Conservation (phyloP, 1,140 invertebrate genomes). For the Rhysida immarginata region DNA sequence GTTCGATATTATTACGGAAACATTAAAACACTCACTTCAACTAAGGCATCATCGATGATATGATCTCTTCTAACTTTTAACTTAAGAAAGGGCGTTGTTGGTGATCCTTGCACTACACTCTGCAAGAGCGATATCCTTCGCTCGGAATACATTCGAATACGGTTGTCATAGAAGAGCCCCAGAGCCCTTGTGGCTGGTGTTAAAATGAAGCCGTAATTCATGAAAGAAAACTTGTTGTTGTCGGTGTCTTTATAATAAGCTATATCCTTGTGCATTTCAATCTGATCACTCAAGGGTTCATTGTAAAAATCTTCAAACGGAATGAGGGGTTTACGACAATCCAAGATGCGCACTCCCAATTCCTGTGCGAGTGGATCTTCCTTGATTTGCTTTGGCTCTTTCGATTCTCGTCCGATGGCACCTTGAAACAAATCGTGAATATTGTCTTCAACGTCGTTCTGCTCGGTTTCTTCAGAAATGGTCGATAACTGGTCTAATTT, state of each 20-base stretch:
- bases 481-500: constrained; percentile 40
- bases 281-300: constrained; percentile 73
- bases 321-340: constrained; percentile 64
- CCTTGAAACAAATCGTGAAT: constrained; percentile 24
- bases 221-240: constrained; percentile 67
- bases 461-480: constrained; percentile 23
- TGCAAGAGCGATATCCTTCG: constrained; percentile 64
- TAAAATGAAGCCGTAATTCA: constrained; percentile 77
- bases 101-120: constrained; percentile 52
- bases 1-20: too few species aligned
- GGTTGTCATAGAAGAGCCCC: constrained; percentile 81
- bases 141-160: constrained; percentile 88
- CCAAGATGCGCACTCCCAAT: constrained; percentile 55
- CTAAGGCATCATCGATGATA: constrained; percentile 78
- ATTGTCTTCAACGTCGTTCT: constrained; percentile 22
- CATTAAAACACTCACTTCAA: constrained; percentile 44
- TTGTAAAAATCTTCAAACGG: constrained; percentile 84
- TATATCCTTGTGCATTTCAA: constrained; percentile 87
- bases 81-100: constrained; percentile 69
- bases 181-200: constrained; percentile 83
- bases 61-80: constrained; percentile 63
- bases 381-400: constrained; percentile 17
- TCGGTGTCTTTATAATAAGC: constrained; percentile 54
- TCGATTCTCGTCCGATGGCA: constrained; percentile 22
- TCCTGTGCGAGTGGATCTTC: constrained; percentile 33